Evolutionary conservation across 1,140 invertebrate species (phyloP), one percentile per base, ranked within the genome.

Genomic region (Nasonia longicornis): DNA sequence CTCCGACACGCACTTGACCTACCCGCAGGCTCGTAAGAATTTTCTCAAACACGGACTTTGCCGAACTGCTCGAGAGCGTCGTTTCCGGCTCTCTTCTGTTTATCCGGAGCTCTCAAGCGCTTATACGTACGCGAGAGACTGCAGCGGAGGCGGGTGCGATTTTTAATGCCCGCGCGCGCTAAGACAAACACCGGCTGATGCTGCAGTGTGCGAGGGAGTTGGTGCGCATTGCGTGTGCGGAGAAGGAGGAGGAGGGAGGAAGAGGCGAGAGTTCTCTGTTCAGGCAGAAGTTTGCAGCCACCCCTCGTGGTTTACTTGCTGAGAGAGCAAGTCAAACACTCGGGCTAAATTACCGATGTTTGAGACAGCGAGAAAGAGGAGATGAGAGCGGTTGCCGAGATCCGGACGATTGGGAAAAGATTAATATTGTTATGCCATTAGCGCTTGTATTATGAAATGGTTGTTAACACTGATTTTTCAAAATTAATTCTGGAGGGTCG

Each of bases 171-270:
- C 31, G 31, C 31, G 31, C 8, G 31, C 38, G 38, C 38, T 42
- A 73, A 52, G 45, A 52, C 71, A 73, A 73, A 73, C 42, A 73
- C 38, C 45, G 35, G 70, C 35, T n/a, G 69, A 42, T 42, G 8
- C 38, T 42, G 38, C 38, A 42, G 31, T 35, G 31, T 35, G 38
- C 38, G 38, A 42, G 4, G 3, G 38, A 42, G 38, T 42, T 42
- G 8, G 38, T 42, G 38, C 38, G 38, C 38, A 42, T 35, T 38
- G 69, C 69, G 69, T 38, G 69, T 7, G 31, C 69, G 29, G 3
- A 29, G n/a, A n/a, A n/a, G 20, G 66, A 29, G 69, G 69, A 8
- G 10, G 38, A 42, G 20, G 4, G 3, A 35, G 69, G 10, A 42
- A 7, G 38, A 42, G 38, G 7, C 38, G 38, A 42, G 38, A 42